A percentile compares a stretch with the other conserved stretches of the same genome.
Evolutionary conservation across 1,140 invertebrate species (phyloP).

Genomic region (Asbolus verrucosus): DNA sequence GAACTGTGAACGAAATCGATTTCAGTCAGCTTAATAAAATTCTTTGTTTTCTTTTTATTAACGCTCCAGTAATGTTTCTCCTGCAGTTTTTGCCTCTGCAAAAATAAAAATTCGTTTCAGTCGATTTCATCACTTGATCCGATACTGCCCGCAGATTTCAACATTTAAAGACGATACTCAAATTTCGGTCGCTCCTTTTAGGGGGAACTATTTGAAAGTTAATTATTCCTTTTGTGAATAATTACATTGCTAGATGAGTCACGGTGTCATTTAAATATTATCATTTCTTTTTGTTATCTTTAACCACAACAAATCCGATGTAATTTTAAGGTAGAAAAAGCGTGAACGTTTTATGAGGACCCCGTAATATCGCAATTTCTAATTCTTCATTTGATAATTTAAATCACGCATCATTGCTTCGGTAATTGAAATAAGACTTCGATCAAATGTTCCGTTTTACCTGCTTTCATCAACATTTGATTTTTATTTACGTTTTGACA

Average conservation of each 20-base stretch:
- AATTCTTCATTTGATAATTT: constrained; percentile 28
- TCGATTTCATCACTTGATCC: no score
- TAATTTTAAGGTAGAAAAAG: constrained; percentile 30
- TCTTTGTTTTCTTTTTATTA: constrained; percentile 13
- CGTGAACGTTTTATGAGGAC: constrained; percentile 10
- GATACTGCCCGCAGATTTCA: no score
- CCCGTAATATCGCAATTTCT: neutral
- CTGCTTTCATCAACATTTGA: no score
- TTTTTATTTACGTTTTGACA: no score
- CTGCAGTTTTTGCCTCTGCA: no score
- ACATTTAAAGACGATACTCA: no score
- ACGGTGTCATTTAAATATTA: constrained; percentile 25
- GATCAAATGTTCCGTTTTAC: neutral
- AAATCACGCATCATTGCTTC: constrained; percentile 7
- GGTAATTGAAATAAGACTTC: constrained; percentile 8
- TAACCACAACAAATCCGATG: constrained; percentile 28
- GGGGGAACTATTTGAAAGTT: no score
- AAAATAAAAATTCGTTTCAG: no score
- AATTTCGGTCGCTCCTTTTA: no score
- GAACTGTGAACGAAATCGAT: no score
- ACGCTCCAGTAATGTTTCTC: no score
- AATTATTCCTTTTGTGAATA: no score
- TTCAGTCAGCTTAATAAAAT: constrained; percentile 2
- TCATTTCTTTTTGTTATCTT: neutral
- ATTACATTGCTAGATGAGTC: constrained; percentile 18